phyloP scores from a whole-genome alignment of 1,140 invertebrate species.

The Drosophila ohnishii region DNA sequence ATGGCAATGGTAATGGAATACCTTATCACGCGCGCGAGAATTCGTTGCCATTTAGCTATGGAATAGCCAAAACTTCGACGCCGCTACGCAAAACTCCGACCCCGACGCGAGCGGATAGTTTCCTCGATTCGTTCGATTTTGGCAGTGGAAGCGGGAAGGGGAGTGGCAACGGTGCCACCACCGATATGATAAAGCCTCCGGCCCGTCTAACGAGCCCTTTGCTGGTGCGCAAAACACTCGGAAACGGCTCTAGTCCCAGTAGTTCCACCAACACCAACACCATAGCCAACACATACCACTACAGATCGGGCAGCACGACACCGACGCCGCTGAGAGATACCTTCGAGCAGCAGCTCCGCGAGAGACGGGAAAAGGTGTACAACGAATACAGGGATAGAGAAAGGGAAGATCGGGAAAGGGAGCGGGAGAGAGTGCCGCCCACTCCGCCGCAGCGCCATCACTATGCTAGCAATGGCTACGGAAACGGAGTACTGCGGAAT shows the following conservation, averaged over 20 bases:
- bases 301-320: constrained; percentile 56
- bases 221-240: constrained; percentile 82
- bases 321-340: constrained; percentile 62
- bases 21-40: constrained; percentile 92
- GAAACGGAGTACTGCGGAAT: constrained; percentile 20
- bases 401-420: constrained; percentile 32
- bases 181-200: constrained; percentile 79
- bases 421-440: constrained; percentile 54
- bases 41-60: constrained; percentile 91
- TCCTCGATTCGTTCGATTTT: constrained; percentile 60
- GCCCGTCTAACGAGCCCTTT: constrained; percentile 82
- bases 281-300: constrained; percentile 81
- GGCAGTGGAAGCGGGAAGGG: constrained; percentile 44
- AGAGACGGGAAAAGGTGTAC: constrained; percentile 79
- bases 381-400: constrained; percentile 61
- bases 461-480: constrained; percentile 39
- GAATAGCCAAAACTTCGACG: constrained; percentile 82
- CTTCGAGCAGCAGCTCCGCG: constrained; percentile 79
- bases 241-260: constrained; percentile 37
- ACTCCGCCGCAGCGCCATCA: constrained; percentile 59
- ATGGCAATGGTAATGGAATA: constrained; percentile 82
- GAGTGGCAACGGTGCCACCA: constrained; percentile 16
- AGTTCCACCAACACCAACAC: constrained; percentile 58
- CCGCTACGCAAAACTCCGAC: constrained; percentile 74
- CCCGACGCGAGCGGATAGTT: constrained; percentile 67